phyloP scores from a whole-genome alignment of 2,113 vertebrate genomes.

The Semicossyphus pulcher region DNA sequence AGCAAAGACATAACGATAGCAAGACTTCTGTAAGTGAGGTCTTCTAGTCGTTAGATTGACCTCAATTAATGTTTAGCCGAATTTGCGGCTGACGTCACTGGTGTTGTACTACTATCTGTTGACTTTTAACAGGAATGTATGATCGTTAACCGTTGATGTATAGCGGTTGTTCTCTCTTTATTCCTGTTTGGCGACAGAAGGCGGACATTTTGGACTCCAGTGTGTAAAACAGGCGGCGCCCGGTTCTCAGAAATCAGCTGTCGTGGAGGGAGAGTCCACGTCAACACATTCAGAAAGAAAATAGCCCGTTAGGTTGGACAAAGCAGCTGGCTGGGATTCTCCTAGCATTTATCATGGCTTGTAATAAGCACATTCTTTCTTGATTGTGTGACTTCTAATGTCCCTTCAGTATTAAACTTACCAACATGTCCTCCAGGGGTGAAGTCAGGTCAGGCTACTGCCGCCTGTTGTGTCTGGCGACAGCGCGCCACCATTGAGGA shows the following conservation, averaged over 20 bases:
- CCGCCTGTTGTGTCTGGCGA: slow-evolving; percentile 14
- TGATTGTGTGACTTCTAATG: not conserved
- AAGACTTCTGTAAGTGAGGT: not conserved
- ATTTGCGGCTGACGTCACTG: not conserved
- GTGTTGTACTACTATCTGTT: not conserved
- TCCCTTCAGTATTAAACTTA: not conserved
- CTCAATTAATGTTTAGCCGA: not conserved
- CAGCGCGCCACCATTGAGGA: not conserved
- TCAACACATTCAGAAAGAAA: slow-evolving; percentile 39
- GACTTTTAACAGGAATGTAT: not conserved
- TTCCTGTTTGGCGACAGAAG: not conserved
- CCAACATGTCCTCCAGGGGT: slow-evolving; percentile 24
- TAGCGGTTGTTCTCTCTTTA: not conserved
- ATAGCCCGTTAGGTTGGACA: not conserved
- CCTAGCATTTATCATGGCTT: rapidly evolving
- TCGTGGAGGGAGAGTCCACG: slow-evolving; percentile 50
- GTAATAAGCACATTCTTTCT: no score
- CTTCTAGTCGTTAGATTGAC: not conserved
- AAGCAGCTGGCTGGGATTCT: not conserved
- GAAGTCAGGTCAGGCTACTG: slow-evolving; percentile 37
- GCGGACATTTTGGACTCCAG: slow-evolving; percentile 54
- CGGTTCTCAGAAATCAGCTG: slow-evolving; percentile 66
- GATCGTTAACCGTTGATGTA: not conserved
- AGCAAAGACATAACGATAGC: not conserved
- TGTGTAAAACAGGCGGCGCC: slow-evolving; percentile 56